Conservation (phyloP, 2,113 vertebrate genomes). For the Ctenomys sociabilis region DNA sequence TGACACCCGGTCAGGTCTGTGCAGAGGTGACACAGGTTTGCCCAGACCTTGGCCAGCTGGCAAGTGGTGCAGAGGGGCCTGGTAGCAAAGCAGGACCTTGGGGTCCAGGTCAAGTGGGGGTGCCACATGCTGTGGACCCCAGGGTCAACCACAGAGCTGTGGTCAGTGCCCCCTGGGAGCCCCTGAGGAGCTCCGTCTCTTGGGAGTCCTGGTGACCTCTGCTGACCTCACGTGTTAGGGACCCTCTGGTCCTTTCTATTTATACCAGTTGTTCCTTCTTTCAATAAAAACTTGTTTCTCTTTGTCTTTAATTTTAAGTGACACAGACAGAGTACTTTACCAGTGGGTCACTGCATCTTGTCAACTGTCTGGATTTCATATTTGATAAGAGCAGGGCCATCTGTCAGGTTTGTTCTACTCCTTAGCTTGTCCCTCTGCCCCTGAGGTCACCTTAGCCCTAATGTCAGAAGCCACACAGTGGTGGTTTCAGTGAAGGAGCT, state of each 20-base stretch:
- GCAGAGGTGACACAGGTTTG: no score
- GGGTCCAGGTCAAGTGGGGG: neutral
- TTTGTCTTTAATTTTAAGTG: neutral
- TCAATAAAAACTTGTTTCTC: neutral
- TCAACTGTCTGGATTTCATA: neutral
- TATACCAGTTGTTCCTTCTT: neutral
- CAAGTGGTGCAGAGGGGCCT: rapidly evolving
- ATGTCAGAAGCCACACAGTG: no score
- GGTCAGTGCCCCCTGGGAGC: neutral
- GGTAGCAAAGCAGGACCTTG: neutral
- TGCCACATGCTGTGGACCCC: rapidly evolving
- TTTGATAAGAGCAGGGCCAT: neutral
- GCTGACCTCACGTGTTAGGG: neutral
- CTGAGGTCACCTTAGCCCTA: neutral
- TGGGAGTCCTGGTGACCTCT: no score
- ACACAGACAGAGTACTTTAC: no score
- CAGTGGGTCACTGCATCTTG: neutral
- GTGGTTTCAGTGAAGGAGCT: neutral
- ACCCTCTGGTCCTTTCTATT: neutral
- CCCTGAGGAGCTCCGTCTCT: no score
- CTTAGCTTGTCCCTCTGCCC: neutral
- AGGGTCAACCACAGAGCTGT: neutral
- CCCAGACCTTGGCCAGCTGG: neutral
- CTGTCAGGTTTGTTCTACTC: neutral
- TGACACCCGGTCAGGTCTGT: neutral